Percentiles rank a stretch among this genome's conserved stretches.
phyloP scores from a whole-genome alignment of 2,888 invertebrate genomes.

The Pristionchus mayeri region DNA sequence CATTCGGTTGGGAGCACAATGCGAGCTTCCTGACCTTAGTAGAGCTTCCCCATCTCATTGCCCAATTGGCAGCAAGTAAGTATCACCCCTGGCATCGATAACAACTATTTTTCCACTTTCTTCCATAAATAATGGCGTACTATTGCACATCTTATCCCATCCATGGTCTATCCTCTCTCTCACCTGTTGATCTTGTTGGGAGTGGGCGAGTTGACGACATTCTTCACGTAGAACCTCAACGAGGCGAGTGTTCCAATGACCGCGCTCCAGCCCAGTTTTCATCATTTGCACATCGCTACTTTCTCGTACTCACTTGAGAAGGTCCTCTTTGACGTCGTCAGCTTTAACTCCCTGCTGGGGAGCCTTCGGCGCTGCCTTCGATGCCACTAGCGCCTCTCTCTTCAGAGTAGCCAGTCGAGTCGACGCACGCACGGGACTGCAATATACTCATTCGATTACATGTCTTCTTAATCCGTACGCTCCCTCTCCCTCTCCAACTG shows the following conservation, averaged over 20 bases:
- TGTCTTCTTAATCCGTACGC: not conserved
- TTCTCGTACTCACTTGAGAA: not conserved
- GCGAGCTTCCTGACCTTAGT: too few relatives aligned
- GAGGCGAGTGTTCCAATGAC: not conserved
- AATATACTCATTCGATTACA: not conserved
- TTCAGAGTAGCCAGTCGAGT: not conserved
- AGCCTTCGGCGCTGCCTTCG: too few relatives aligned
- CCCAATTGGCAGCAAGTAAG: too few relatives aligned
- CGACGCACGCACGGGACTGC: not conserved
- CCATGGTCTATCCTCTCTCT: too few relatives aligned
- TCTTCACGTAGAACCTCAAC: not conserved
- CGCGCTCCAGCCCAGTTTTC: not conserved
- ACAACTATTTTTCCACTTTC: too few relatives aligned
- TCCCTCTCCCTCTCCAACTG: too few relatives aligned
- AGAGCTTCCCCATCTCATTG: too few relatives aligned
- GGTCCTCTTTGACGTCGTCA: not conserved
- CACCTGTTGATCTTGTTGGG: not conserved
- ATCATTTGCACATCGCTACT: not conserved
- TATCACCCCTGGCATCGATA: too few relatives aligned
- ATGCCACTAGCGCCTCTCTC: not conserved
- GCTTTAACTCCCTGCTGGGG: not conserved
- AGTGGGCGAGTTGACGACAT: not conserved
- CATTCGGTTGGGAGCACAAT: too few relatives aligned
- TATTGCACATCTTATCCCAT: too few relatives aligned
- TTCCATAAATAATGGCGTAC: too few relatives aligned